These are phyloP conservation scores for Drosophila lutescens DNA, from an alignment of 2,888 invertebrate species.

Conservation along the genomic window DNA sequence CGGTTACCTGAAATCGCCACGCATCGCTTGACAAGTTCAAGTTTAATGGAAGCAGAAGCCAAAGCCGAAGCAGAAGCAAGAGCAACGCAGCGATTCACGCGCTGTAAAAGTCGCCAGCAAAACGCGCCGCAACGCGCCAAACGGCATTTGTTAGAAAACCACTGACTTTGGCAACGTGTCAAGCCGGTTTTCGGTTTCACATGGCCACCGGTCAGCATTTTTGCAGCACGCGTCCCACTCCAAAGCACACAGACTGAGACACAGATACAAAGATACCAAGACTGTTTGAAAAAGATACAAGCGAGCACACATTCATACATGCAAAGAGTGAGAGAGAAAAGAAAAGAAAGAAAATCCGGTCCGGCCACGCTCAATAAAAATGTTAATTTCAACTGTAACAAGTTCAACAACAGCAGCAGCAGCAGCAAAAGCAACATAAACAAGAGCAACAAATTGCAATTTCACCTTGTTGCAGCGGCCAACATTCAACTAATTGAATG, in stretches of 20 bases:
- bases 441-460: conserved; percentile 35
- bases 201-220: conserved; percentile 53
- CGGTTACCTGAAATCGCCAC: conserved; percentile 50
- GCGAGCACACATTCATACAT: neutral
- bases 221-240: conserved; percentile 56
- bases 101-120: conserved; percentile 52
- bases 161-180: conserved; percentile 75
- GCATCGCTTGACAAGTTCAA: conserved; percentile 72
- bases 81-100: conserved; percentile 31
- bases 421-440: conserved; percentile 7
- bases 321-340: conserved; percentile 17
- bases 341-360: conserved; percentile 34
- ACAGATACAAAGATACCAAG: neutral
- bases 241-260: conserved; percentile 31
- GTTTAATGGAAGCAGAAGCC: conserved; percentile 55
- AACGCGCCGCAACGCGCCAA: conserved; percentile 42
- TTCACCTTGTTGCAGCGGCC: conserved; percentile 13
- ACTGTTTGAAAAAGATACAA: conserved; percentile 2
- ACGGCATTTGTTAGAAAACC: conserved; percentile 57
- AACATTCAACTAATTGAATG: conserved; percentile 12
- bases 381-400: conserved; percentile 49
- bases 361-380: conserved; percentile 46
- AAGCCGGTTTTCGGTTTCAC: conserved; percentile 59
- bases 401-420: conserved; percentile 33
- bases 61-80: neutral